These are phyloP conservation scores for Drosophila ochracea DNA, from an alignment of 2,888 invertebrate species.

Conservation along the genomic window DNA sequence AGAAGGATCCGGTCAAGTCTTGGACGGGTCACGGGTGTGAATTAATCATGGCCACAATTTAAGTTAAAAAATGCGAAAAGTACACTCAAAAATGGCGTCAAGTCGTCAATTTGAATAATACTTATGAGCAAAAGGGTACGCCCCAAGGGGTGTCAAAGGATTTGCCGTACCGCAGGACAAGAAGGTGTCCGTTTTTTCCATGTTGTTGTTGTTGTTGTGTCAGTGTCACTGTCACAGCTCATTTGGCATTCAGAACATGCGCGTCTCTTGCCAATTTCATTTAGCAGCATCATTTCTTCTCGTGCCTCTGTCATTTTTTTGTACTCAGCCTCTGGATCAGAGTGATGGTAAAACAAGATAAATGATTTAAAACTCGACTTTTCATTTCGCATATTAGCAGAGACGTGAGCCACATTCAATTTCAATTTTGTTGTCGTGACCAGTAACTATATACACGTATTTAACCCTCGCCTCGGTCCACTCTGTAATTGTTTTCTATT, in stretches of 20 bases:
- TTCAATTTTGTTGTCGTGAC: slow-evolving; percentile 35
- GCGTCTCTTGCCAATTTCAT: slow-evolving; percentile 68
- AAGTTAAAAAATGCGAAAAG: slow-evolving; percentile 77
- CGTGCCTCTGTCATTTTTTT: slow-evolving; percentile 68
- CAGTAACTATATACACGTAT: slow-evolving; percentile 37
- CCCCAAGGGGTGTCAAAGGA: slow-evolving; percentile 58
- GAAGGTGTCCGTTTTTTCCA: slow-evolving; percentile 21
- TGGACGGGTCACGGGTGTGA: slow-evolving; percentile 35
- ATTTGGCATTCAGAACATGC: slow-evolving; percentile 76
- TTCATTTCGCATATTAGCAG: slow-evolving; percentile 79
- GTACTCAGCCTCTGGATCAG: slow-evolving; percentile 5
- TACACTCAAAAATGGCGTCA: slow-evolving; percentile 70
- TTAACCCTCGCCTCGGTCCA: slow-evolving; percentile 42
- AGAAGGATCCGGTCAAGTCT: slow-evolving; percentile 36
- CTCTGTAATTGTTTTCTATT: slow-evolving; percentile 72
- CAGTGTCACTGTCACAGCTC: slow-evolving; percentile 76
- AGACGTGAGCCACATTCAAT: slow-evolving; percentile 64
- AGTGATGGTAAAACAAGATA: slow-evolving; percentile 75
- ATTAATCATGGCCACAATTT: slow-evolving; percentile 77
- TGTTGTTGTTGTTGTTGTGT: slow-evolving; percentile 12
- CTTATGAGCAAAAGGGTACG: slow-evolving; percentile 24
- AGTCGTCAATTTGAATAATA: slow-evolving; percentile 67
- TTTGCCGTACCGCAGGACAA: slow-evolving; percentile 35
- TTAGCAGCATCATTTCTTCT: slow-evolving; percentile 65
- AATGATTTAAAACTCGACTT: slow-evolving; percentile 79